phyloP scores from a whole-genome alignment of 2,888 invertebrate species.

The Agriotes lineatus region DNA sequence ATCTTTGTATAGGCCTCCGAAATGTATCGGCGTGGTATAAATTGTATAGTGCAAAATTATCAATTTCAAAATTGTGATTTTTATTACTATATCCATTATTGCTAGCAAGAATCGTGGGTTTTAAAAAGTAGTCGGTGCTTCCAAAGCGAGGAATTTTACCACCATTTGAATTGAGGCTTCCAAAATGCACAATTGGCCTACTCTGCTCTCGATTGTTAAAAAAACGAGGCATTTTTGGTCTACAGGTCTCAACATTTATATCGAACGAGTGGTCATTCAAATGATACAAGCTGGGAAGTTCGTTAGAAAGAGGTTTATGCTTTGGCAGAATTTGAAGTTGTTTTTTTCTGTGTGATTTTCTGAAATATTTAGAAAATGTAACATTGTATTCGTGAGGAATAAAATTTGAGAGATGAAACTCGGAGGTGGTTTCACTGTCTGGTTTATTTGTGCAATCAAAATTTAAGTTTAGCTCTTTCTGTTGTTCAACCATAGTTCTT shows the following conservation, averaged over 20 bases:
- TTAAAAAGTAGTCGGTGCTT: neutral
- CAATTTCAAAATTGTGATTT: no score
- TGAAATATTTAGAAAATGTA: conserved; percentile 34
- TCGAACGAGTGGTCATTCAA: no score
- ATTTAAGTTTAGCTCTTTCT: conserved; percentile 20
- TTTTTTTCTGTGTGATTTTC: neutral
- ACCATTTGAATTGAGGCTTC: no score
- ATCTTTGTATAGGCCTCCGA: conserved; percentile 28
- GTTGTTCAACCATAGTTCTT: conserved; percentile 27
- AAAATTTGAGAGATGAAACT: neutral
- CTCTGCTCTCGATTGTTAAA: neutral
- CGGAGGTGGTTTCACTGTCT: neutral
- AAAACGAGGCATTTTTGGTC: no score
- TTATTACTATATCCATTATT: no score
- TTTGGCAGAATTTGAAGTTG: neutral
- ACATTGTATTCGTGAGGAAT: neutral
- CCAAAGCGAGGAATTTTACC: no score
- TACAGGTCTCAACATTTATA: no score
- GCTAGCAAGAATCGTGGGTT: no score
- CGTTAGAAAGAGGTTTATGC: neutral
- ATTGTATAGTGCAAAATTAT: no score
- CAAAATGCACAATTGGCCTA: neutral
- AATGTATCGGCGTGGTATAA: neutral
- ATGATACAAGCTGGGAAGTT: neutral
- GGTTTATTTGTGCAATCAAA: neutral